Conservation (phyloP, 2,113 vertebrate species). For the Gavia stellata region DNA sequence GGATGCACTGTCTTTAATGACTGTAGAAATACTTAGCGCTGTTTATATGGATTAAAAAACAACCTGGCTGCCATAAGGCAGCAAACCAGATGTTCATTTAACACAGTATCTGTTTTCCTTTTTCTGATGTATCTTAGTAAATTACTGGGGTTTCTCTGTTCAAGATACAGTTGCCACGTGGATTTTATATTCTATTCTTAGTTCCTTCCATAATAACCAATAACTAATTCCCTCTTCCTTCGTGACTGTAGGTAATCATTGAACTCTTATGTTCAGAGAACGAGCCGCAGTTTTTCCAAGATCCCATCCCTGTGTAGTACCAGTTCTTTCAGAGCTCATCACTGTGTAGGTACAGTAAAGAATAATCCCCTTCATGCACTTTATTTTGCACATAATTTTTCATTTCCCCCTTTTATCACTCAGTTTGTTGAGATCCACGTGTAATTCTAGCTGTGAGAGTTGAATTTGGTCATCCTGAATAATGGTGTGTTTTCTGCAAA, state of each 20-base stretch:
- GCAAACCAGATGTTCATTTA: neutral
- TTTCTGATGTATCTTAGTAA: neutral
- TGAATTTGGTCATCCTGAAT: neutral
- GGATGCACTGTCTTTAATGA: neutral
- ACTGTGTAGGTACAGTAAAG: neutral
- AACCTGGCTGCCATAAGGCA: neutral
- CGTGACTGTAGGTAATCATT: neutral
- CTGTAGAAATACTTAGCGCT: neutral
- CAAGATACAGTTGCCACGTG: neutral
- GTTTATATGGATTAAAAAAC: neutral
- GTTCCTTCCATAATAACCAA: neutral
- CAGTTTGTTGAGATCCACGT: accelerated
- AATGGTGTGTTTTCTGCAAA: neutral
- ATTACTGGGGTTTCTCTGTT: neutral
- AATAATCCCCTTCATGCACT: neutral
- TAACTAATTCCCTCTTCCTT: neutral
- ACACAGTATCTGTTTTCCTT: neutral
- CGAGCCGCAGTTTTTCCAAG: neutral
- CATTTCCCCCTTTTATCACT: neutral
- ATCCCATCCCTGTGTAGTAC: neutral
- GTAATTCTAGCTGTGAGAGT: neutral
- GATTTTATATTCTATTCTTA: neutral
- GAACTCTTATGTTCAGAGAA: neutral
- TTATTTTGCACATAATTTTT: neutral
- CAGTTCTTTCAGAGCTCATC: neutral